Conservation (phyloP, 2,113 vertebrate species). For the Miniopterus natalensis region DNA sequence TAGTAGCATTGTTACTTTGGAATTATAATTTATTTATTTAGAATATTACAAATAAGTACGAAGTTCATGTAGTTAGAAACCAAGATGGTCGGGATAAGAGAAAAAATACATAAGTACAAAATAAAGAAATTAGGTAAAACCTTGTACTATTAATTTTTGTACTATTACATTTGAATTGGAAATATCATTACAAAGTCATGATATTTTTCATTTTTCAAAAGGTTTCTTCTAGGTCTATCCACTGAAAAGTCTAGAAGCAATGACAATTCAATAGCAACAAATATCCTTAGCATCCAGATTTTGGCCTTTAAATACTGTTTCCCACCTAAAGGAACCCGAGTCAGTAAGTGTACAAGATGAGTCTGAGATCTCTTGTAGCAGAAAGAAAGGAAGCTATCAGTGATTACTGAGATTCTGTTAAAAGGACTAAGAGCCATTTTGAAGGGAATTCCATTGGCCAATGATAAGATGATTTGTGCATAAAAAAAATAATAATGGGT, state of each 20-base stretch:
- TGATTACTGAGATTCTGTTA: constrained; percentile 4
- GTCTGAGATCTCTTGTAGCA: background rate
- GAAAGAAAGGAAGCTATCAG: background rate
- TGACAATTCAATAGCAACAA: constrained; percentile 17
- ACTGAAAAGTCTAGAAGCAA: constrained; percentile 17
- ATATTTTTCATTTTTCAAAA: background rate
- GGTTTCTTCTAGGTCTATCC: background rate
- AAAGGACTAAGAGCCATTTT: background rate
- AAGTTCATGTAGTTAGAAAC: constrained; percentile 24
- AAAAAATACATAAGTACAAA: constrained; percentile 32
- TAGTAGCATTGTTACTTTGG: background rate
- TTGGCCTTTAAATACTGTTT: constrained; percentile 36
- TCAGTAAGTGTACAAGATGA: background rate
- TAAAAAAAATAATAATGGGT: background rate
- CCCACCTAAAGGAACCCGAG: background rate
- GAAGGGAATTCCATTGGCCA: background rate
- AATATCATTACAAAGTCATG: background rate
- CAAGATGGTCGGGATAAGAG: background rate
- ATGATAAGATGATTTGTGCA: background rate
- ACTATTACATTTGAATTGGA: constrained; percentile 36
- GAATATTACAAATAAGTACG: constrained; percentile 27
- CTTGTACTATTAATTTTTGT: background rate
- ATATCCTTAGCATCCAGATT: background rate
- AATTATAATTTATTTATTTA: constrained; percentile 1
- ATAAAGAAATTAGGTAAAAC: constrained; percentile 33